Conservation (phyloP, 1,140 invertebrate genomes). For the Neodiprion pinetum region DNA sequence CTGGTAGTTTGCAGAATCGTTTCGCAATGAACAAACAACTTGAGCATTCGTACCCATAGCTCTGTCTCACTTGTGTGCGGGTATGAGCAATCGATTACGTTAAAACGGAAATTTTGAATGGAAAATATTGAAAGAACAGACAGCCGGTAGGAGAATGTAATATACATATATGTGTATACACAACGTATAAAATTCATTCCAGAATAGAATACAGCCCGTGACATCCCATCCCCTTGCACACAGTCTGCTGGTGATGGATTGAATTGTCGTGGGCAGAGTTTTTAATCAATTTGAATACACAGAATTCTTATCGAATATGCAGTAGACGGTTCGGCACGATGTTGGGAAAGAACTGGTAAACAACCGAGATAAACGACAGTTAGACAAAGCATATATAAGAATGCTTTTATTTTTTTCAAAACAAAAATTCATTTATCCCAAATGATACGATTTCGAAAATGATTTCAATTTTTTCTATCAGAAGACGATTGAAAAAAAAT, state of each 20-base stretch:
- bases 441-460: too few relatives aligned
- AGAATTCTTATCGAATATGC: slow-evolving; percentile 1
- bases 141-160: not conserved
- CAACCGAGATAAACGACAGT: too few relatives aligned
- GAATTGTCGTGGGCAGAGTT: slow-evolving; percentile 16
- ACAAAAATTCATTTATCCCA: too few relatives aligned
- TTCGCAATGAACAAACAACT: too few relatives aligned
- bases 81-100: slow-evolving; percentile 2
- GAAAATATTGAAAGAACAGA: not conserved
- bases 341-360: not conserved
- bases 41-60: not conserved
- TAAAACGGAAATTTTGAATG: not conserved
- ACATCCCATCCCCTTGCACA: not conserved
- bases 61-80: not conserved
- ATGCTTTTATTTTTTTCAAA: too few relatives aligned
- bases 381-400: not conserved
- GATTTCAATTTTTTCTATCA: too few relatives aligned
- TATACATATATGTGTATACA: not conserved
- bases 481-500: too few relatives aligned
- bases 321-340: not conserved
- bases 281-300: not conserved
- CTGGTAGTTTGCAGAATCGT: too few relatives aligned
- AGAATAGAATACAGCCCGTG: slow-evolving; percentile 5
- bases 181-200: not conserved
- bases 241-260: slow-evolving; percentile 6